These are phyloP conservation scores for Caenorhabditis sp. DNA, from an alignment of 2,888 invertebrate species.

Conservation along the genomic window DNA sequence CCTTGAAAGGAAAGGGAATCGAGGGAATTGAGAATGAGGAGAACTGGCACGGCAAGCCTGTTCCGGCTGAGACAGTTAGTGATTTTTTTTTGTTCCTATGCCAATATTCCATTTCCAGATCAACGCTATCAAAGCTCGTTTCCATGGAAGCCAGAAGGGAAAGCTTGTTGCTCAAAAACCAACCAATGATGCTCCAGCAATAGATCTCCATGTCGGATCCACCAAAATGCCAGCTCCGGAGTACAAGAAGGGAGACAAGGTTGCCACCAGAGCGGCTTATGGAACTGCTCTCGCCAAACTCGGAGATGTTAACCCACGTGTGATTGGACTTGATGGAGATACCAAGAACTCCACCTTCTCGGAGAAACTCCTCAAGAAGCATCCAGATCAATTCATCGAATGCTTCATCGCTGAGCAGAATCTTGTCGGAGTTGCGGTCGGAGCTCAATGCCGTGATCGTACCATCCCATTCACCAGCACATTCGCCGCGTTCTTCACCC, in stretches of 20 bases:
- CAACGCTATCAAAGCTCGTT: slow-evolving; percentile 81
- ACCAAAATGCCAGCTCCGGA: slow-evolving; percentile 87
- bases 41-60: slow-evolving; percentile 98
- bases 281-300: slow-evolving; percentile 95
- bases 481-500: slow-evolving; percentile 97
- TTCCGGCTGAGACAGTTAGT: slow-evolving; percentile 84
- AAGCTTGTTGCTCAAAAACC: slow-evolving; percentile 78
- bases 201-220: slow-evolving; percentile 70
- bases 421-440: slow-evolving; percentile 91
- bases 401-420: slow-evolving; percentile 98
- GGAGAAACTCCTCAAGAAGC: slow-evolving; percentile 90
- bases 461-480: slow-evolving; percentile 96
- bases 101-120: too few relatives aligned
- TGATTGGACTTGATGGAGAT: slow-evolving; percentile 96
- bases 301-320: slow-evolving; percentile 87
- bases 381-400: slow-evolving; percentile 91
- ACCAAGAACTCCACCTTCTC: slow-evolving; percentile 99
- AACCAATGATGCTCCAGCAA: slow-evolving; percentile 76
- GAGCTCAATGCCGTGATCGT: slow-evolving; percentile 93
- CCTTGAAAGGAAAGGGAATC: slow-evolving; percentile 90
- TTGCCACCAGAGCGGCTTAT: slow-evolving; percentile 95
- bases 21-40: slow-evolving; percentile 93
- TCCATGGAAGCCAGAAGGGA: slow-evolving; percentile 86
- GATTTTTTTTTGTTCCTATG: too few relatives aligned
- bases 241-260: slow-evolving; percentile 87